Evolutionary conservation across 2,797 vertebrate species (phyloP), one percentile per base, ranked within the genome.

Genomic region (Oreortyx pictus): DNA sequence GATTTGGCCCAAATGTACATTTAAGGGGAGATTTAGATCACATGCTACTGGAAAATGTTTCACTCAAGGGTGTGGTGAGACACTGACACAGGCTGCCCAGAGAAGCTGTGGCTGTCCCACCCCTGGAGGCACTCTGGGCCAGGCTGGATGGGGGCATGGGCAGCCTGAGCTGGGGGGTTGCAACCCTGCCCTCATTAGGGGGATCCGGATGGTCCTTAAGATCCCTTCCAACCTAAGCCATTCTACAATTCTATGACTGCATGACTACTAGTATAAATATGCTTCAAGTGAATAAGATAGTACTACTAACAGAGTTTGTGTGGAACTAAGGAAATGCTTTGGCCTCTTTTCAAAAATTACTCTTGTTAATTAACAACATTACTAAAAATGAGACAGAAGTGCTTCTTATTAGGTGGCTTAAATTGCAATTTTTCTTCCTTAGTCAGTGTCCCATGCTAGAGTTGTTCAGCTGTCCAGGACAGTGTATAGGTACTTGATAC

Each of bases 401-500:
- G 33, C n/a, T 33, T 17, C 41, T 22, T 41, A 64, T n/a, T n/a
- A 52, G 31, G 37, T 25, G 15, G 60, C 50, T 20, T 64, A 77
- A 77, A 27, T 27, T 11, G 37, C 37, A 37, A 64, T 29, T 43
- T 19, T 24, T 52, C 31, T 50, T 52, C 43, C 49, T 52, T 16
- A 27, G 39, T 67, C 70, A 74, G 19, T 6, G n/a, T 22, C 25
- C 9, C 50, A 64, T 37, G 68, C 24, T 14, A 56, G 25, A 73
- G 50, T 20, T 70, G 13, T 6, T 47, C 25, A 72, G 57, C 35
- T 52, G 14, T 27, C 31, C 22, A 56, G 35, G 49, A 75, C 2
- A 0, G 11, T 18, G 4, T 4, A 61, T 7, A 19, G 7, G 13
- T 47, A 12, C 35, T 62, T 16, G 5, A 57, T 6, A 76, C 0